Percentiles rank a stretch among this genome's conserved stretches.
These are phyloP conservation scores for Atrina japonica DNA, from an alignment of 2,888 invertebrate species.

Conservation along the genomic window DNA sequence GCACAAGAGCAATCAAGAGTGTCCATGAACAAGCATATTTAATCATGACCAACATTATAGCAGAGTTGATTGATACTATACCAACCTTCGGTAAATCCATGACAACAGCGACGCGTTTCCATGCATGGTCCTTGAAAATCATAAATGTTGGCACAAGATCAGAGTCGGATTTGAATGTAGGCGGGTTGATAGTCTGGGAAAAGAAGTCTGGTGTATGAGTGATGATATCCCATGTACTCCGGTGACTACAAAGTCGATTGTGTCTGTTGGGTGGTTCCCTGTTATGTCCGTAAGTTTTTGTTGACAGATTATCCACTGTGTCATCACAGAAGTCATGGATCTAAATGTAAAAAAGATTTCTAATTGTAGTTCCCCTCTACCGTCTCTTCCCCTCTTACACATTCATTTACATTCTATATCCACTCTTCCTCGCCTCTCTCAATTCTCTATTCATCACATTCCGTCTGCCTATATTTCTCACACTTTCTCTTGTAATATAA, in stretches of 20 bases:
- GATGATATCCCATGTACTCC: slow-evolving; percentile 84
- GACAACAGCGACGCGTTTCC: slow-evolving; percentile 52
- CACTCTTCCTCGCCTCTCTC: too few species aligned
- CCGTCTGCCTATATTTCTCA: too few species aligned
- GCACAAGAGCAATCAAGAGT: too few species aligned
- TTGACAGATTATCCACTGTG: slow-evolving; percentile 41
- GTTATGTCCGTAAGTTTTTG: slow-evolving; percentile 81
- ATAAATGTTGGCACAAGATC: slow-evolving; percentile 60
- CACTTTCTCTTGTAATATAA: too few species aligned
- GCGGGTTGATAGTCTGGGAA: slow-evolving; percentile 41
- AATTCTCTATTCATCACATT: too few species aligned
- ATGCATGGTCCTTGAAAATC: slow-evolving; percentile 49
- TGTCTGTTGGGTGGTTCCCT: slow-evolving; percentile 86
- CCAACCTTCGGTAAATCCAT: slow-evolving; percentile 46
- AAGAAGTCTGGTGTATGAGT: slow-evolving; percentile 72
- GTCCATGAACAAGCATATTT: too few species aligned
- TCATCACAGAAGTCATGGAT: slow-evolving; percentile 85
- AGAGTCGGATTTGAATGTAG: slow-evolving; percentile 30
- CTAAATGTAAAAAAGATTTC: too few species aligned
- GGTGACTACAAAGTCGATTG: slow-evolving; percentile 85
- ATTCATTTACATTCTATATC: too few species aligned
- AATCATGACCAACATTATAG: too few species aligned
- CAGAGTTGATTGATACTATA: too few species aligned
- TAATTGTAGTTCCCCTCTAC: too few species aligned
- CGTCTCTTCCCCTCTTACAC: too few species aligned